A percentile compares a stretch with the other conserved stretches of the same genome.
These are phyloP conservation scores for Miltochrista miniata DNA, from an alignment of 2,888 invertebrate genomes.

Conservation along the genomic window DNA sequence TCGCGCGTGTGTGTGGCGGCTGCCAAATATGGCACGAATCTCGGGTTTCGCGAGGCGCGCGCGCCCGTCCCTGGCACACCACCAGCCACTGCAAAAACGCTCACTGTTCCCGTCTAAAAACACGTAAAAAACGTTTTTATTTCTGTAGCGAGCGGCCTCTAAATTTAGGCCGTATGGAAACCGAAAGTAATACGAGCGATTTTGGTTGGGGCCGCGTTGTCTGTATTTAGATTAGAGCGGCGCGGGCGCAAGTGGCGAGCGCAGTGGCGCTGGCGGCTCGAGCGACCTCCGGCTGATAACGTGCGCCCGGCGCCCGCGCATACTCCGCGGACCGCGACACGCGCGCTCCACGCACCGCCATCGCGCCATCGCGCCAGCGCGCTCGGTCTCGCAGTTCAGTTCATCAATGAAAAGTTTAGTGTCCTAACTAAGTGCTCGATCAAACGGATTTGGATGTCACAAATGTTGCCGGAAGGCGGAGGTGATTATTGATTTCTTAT, in stretches of 20 bases:
- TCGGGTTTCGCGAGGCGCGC: conserved; percentile 75
- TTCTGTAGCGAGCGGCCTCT: conserved; percentile 79
- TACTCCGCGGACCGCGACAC: background rate
- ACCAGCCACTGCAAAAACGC: conserved; percentile 67
- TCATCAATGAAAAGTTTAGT: conserved; percentile 47
- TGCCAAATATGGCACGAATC: conserved; percentile 82
- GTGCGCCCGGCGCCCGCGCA: conserved; percentile 5
- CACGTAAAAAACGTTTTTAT: conserved; percentile 82
- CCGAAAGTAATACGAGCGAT: conserved; percentile 80
- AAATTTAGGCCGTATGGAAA: conserved; percentile 82
- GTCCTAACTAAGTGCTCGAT: conserved; percentile 41
- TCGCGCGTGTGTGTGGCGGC: conserved; percentile 61
- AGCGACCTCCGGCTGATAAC: conserved; percentile 13
- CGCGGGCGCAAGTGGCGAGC: conserved; percentile 46
- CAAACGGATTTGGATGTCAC: conserved; percentile 72
- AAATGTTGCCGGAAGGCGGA: conserved; percentile 77
- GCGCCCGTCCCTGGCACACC: conserved; percentile 59
- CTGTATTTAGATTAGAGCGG: conserved; percentile 80
- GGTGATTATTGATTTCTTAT: conserved; percentile 58
- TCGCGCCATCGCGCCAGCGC: no score
- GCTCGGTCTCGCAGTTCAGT: conserved; percentile 19
- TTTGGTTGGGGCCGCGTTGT: conserved; percentile 78
- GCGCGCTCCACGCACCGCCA: background rate
- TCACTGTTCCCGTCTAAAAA: conserved; percentile 78
- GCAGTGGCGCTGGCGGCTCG: conserved; percentile 38